Base-by-base conservation (phyloP, 2,888 invertebrate genomes). In the Andrena flavipes region DNA sequence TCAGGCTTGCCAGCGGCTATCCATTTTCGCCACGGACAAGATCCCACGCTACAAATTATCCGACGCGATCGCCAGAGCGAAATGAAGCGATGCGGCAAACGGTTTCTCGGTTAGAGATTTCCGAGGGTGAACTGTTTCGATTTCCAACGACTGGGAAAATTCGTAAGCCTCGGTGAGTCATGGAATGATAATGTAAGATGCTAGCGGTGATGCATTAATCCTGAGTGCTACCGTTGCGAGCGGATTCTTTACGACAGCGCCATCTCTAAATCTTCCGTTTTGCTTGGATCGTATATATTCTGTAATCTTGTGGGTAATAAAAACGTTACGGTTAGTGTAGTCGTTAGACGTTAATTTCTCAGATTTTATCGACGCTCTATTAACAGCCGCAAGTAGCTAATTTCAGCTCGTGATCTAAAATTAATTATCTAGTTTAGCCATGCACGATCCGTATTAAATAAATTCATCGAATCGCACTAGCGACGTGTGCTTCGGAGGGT, bases 1-100 rank as follows among this genome's bases (percentile, higher is more conserved):
- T 87, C 88, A 82, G 85, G 83, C 87, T 89, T 89, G 89, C 90
- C 89, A 90, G 84, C 85, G 88, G 89, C 87, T 84, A 89, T 89
- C 84, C 88, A 91, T 91, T 90, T 85, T 89, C 90, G 80, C 85
- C 76, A 84, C 87, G 77, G 75, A 71, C 75, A 80, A 72, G 84
- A 86, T 86, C 84, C 80, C 77, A 76, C 85, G 83, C 88, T 80
- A 79, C 88, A 87, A 85, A 88, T 88, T 88, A 87, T 84, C 83
- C 87, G 80, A 76, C 71, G 82, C 79, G 72, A 75, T 63, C 74
- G 72, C 73, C 63, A 59, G 20, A 80, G 68, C 67, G 75, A 80
- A 80, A 84, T 80, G 81, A 81, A 85, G 76, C 80, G 72, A 35
- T 62, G 16, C 60, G 8, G 35, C 42, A 16, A 42, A 16, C 42